Base-by-base conservation (phyloP, 1,140 invertebrate genomes). In the Pseudomyrmex pallidus region DNA sequence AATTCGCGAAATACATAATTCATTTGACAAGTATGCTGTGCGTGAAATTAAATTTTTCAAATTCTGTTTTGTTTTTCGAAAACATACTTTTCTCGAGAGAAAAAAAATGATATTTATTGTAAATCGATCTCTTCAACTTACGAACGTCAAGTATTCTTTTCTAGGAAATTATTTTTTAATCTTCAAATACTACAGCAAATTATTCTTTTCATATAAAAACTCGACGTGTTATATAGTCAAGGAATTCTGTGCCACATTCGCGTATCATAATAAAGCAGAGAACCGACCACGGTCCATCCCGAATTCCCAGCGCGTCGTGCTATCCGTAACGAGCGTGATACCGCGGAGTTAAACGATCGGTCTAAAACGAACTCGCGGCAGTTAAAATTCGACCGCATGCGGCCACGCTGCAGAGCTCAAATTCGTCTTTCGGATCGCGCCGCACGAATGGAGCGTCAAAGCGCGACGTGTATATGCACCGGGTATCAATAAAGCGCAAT, bases 361-460 rank as follows among this genome's bases (percentile, higher is more conserved):
- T 57, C 76, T 59, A 12, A 35, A 80, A 80, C 66, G 20, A 80
- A 80, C 44, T 72, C 76, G 76, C 56, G 66, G 76, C 54, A 80
- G 76, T 80, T 80, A 70, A 80, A 80, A 80, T 80, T 80, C 44
- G 56, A 72, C 76, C 76, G 56, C 64, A 59, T 57, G 76, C 76
- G 76, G 76, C 68, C 76, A 66, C 59, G 76, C 54, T 54, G 54
- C 66, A 48, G 35, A 35, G 62, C 48, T 59, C 76, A 54, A 72
- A 80, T 80, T 80, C 56, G 76, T 80, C 76, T 70, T 80, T 80
- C 56, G 66, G 56, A 59, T 72, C 76, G 66, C 54, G 76, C 76
- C 76, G 76, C 76, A 72, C 76, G 76, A 80, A 72, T 72, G 66
- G 20, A 72, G 44, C 15, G 76, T 80, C 76, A 80, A 80, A 80